phyloP scores from a whole-genome alignment of 2,113 vertebrate species.

The Salvelinus sp. region DNA sequence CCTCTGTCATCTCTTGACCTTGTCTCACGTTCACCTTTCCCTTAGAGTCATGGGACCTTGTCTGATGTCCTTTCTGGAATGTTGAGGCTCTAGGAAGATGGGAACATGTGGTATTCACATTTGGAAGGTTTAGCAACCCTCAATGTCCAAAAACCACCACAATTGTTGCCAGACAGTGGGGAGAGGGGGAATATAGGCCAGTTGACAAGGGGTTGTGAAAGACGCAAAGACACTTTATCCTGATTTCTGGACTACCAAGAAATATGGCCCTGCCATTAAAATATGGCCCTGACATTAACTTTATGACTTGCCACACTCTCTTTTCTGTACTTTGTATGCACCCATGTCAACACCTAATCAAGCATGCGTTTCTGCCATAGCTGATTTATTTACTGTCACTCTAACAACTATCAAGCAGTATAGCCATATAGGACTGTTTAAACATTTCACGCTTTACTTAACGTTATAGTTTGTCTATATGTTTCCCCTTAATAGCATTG shows the following conservation, averaged over 20 bases:
- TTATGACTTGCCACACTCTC: not conserved
- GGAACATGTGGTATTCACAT: conserved; percentile 33
- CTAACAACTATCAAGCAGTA: conserved; percentile 10
- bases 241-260: conserved; percentile 1
- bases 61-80: conserved; percentile 23
- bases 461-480: not conserved
- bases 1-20: conserved; percentile 12
- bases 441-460: not conserved
- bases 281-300: not conserved
- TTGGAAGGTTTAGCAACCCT: conserved; percentile 17
- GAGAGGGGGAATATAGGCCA: not conserved
- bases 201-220: not conserved
- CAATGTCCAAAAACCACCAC: not conserved
- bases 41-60: not conserved
- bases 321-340: not conserved
- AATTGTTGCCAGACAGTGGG: not conserved
- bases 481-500: not conserved
- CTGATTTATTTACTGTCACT: not conserved
- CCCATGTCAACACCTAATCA: conserved; percentile 1
- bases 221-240: not conserved
- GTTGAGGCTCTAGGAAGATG: conserved; percentile 27
- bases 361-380: not conserved
- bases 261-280: not conserved
- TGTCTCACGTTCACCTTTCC: conserved; percentile 25
- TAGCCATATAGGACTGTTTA: not conserved